Conservation (phyloP, 92 coral and sea anemone species). For the Epizoanthus rinbou region DNA sequence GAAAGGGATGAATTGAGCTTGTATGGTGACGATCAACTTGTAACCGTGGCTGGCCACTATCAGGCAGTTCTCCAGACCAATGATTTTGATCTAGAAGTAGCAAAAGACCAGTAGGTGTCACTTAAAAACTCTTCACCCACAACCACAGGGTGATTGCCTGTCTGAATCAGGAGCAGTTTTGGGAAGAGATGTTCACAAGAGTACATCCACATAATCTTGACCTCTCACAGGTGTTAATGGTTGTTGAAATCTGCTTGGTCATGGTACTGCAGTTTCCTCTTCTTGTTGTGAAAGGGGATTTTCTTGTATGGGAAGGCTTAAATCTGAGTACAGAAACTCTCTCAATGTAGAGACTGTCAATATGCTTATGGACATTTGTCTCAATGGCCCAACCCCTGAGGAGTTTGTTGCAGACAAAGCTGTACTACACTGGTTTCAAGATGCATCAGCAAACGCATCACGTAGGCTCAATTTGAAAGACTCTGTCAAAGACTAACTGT, state of each 20-base stretch:
- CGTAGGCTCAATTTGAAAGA: slow-evolving; percentile 48
- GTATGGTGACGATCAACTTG: slow-evolving; percentile 43
- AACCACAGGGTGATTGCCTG: slow-evolving; percentile 26
- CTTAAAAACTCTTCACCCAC: slow-evolving; percentile 35
- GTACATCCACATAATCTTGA: slow-evolving; percentile 33
- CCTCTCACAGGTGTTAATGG: slow-evolving; percentile 44
- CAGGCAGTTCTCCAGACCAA: slow-evolving; percentile 46
- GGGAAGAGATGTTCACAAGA: slow-evolving; percentile 39
- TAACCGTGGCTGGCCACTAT: slow-evolving; percentile 37
- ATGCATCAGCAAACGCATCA: slow-evolving; percentile 29
- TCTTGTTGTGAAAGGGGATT: slow-evolving; percentile 47
- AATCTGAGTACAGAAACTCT: slow-evolving; percentile 50
- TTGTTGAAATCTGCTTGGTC: slow-evolving; percentile 45
- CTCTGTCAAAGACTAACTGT: slow-evolving; percentile 26
- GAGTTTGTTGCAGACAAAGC: slow-evolving; percentile 38
- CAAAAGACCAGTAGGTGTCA: slow-evolving; percentile 47
- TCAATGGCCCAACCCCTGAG: slow-evolving; percentile 42
- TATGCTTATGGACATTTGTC: slow-evolving; percentile 41
- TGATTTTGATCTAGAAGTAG: slow-evolving; percentile 45
- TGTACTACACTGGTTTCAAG: slow-evolving; percentile 36
- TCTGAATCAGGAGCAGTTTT: slow-evolving; percentile 39
- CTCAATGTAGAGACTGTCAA: slow-evolving; percentile 43
- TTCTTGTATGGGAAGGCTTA: slow-evolving; percentile 37
- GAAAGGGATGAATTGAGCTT: slow-evolving; percentile 31
- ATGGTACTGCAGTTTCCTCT: slow-evolving; percentile 47